These are phyloP conservation scores for Acanthosepion pharaonis DNA, from an alignment of 2,888 invertebrate genomes.

Conservation along the genomic window DNA sequence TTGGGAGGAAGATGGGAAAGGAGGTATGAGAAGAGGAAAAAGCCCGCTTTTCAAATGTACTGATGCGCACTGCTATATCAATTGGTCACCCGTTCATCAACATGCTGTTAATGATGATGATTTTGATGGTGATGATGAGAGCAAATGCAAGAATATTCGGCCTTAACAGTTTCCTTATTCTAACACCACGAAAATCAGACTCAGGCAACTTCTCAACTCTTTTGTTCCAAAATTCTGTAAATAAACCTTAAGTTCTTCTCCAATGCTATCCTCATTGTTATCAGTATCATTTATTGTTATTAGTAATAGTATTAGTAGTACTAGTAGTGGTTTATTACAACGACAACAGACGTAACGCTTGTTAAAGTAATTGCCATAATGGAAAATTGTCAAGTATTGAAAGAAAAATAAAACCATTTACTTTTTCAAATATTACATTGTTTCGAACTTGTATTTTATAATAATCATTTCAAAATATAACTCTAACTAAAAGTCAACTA, in stretches of 20 bases:
- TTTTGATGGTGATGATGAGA: neutral
- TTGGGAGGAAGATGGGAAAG: neutral
- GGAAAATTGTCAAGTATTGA: no score
- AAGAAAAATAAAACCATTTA: no score
- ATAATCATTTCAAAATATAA: no score
- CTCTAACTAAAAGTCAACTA: no score
- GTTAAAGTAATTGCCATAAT: no score
- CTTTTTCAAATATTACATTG: no score
- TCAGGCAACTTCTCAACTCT: neutral
- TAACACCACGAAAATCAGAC: neutral
- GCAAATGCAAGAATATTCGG: neutral
- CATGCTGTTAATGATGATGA: neutral
- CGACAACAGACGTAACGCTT: neutral
- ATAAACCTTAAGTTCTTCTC: neutral
- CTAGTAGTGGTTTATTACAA: neutral
- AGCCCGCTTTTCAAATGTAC: slow-evolving; percentile 1
- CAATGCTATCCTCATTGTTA: neutral
- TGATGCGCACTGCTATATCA: neutral
- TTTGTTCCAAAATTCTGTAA: neutral
- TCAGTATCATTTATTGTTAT: neutral
- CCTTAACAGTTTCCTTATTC: neutral
- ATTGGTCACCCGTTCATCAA: slow-evolving; percentile 18
- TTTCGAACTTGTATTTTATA: no score
- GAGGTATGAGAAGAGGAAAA: neutral
- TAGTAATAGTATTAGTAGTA: neutral